Conservation (phyloP, 2,888 invertebrate genomes). For the Caenorhabditis sp. region DNA sequence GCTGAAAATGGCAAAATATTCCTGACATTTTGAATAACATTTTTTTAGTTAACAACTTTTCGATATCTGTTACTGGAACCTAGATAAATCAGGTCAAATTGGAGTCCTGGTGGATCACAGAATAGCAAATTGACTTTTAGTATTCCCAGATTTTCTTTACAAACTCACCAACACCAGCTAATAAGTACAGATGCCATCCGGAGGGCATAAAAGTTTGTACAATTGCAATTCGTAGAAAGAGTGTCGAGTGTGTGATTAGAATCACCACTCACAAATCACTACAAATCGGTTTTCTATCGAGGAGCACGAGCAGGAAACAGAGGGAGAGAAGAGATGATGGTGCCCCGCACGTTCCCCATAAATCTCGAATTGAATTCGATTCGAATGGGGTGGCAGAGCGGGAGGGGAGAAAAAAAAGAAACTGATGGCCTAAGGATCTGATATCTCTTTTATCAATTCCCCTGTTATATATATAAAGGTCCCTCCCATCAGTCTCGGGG, state of each 20-base stretch:
- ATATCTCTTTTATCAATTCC: slow-evolving; percentile 53
- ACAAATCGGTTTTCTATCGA: slow-evolving; percentile 49
- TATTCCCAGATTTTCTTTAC: background rate
- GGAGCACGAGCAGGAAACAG: slow-evolving; percentile 12
- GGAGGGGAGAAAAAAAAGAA: slow-evolving; percentile 1
- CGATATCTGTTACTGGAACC: too few species aligned
- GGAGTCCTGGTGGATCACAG: too few species aligned
- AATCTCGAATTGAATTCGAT: slow-evolving; percentile 45
- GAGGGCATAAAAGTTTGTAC: slow-evolving; percentile 8
- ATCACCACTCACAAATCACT: slow-evolving; percentile 56
- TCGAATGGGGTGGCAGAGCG: slow-evolving; percentile 19
- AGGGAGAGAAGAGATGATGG: background rate
- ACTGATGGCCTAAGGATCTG: background rate
- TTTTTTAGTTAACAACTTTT: too few species aligned
- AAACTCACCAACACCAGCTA: slow-evolving; percentile 55
- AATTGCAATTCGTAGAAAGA: slow-evolving; percentile 26
- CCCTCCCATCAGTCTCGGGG: background rate
- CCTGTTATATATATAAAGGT: slow-evolving; percentile 25
- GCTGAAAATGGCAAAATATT: slow-evolving; percentile 44
- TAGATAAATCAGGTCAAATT: too few species aligned
- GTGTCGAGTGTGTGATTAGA: slow-evolving; percentile 33
- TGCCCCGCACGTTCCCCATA: slow-evolving; percentile 23
- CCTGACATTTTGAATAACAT: background rate
- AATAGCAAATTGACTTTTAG: too few species aligned
- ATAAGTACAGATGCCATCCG: slow-evolving; percentile 61